Conservation (phyloP, 2,888 invertebrate genomes). For the Scaptomyza tumidula region DNA sequence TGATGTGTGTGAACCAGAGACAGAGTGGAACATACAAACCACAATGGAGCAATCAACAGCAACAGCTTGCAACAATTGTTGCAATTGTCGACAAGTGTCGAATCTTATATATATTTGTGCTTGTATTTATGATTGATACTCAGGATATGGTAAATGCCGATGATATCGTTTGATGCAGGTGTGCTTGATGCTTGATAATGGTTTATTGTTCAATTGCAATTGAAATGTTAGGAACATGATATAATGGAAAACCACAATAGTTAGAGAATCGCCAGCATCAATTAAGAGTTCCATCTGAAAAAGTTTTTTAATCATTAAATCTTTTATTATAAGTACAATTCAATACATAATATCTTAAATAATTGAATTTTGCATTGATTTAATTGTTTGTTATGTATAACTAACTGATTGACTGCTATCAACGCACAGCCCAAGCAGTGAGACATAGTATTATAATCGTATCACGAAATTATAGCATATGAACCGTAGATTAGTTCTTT, state of each 20-base stretch:
- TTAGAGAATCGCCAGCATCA: too few relatives aligned
- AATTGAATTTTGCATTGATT: too few relatives aligned
- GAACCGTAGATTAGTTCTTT: too few relatives aligned
- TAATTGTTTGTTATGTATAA: too few relatives aligned
- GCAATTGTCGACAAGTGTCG: constrained; percentile 57
- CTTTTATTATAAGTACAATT: neutral
- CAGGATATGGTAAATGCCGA: constrained; percentile 2
- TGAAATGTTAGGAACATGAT: too few relatives aligned
- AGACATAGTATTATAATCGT: neutral
- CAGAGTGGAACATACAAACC: constrained; percentile 17
- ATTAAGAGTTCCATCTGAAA: too few relatives aligned
- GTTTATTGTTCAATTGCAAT: constrained; percentile 13
- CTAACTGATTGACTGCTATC: neutral
- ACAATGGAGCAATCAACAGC: constrained; percentile 68
- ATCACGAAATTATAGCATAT: neutral
- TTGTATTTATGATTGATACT: constrained; percentile 63
- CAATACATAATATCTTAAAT: too few relatives aligned
- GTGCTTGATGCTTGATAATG: neutral
- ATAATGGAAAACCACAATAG: too few relatives aligned
- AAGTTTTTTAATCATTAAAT: too few relatives aligned
- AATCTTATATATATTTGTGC: constrained; percentile 47
- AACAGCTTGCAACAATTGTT: constrained; percentile 60
- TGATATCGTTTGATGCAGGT: constrained; percentile 10
- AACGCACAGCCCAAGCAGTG: neutral
- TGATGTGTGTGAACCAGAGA: constrained; percentile 35